Evolutionary conservation across 2,888 invertebrate species (phyloP), one percentile per base, ranked within the genome.

Genomic region (Yponomeuta sedellus): DNA sequence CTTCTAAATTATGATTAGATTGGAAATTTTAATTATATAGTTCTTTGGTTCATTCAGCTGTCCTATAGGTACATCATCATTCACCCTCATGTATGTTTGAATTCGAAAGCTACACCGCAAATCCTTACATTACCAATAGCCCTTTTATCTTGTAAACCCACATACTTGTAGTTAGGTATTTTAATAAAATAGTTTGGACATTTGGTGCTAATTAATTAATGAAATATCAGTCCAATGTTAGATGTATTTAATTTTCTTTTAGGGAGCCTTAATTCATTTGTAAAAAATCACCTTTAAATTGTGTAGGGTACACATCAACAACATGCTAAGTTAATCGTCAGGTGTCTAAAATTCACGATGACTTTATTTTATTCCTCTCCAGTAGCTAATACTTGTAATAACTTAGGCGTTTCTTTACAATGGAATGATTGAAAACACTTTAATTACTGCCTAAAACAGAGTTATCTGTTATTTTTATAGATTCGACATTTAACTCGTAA

Each of bases 201-300:
- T 84, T 88, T 88, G 89, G 89, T 89, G 88, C 88, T 89, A 88
- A 79, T 73, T 67, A 82, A 78, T 61, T 64, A 61, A 56, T 28
- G 64, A 63, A 80, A 77, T 80, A 78, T 78, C 80, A 83, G 83
- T 84, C 83, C 82, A 82, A 81, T 76, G 75, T 74, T 78, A 80
- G 74, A 72, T 74, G 69, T 71, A 71, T 66, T 69, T 64, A 69
- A 52, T 67, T 67, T 66, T 70, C 68, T 52, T 67, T 66, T 66
- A 66, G 64, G 63, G 64, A 19, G 63, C 20, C 34, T 10, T 28
- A 58, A 58, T 20, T 19, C 58, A 20, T 20, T 19, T 58, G 10
- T 19, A 11, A 19, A 20, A 58, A 58, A 5, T 58, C 44, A 52
- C 44, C 16, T 12, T 52, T 34, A 34, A 34, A 34, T 34, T 34